These are phyloP conservation scores for Sebastes fasciatus DNA, from an alignment of 2,113 vertebrate genomes.

Conservation along the genomic window DNA sequence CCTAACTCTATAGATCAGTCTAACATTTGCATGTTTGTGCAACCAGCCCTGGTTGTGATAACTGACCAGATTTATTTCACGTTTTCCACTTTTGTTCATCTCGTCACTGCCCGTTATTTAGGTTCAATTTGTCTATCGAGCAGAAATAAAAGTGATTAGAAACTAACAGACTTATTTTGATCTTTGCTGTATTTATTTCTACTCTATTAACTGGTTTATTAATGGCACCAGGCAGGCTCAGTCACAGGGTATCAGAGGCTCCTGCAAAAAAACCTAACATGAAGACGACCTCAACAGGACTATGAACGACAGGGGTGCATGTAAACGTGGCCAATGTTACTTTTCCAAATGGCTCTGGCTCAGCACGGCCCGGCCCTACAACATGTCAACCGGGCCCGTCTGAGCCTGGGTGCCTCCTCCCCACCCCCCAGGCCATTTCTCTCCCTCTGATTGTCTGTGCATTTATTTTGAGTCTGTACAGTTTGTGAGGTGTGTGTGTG, in stretches of 20 bases:
- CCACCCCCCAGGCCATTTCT: slow-evolving; percentile 28
- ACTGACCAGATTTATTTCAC: not conserved
- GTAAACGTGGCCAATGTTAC: slow-evolving; percentile 51
- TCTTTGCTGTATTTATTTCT: not conserved
- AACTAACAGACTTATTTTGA: not conserved
- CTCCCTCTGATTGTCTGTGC: slow-evolving; percentile 87
- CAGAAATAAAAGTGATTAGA: not conserved
- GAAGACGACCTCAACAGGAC: not conserved
- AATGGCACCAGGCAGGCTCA: slow-evolving; percentile 20
- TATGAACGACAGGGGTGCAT: slow-evolving; percentile 36
- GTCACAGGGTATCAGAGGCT: slow-evolving; percentile 2
- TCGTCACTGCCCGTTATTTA: not conserved
- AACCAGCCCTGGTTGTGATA: slow-evolving; percentile 18
- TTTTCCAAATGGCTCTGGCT: slow-evolving; percentile 31
- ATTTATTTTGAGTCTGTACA: slow-evolving; percentile 79
- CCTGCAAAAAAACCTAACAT: slow-evolving; percentile 1
- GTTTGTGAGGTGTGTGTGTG: slow-evolving; percentile 65
- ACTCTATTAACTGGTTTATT: not conserved
- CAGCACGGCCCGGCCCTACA: slow-evolving; percentile 1
- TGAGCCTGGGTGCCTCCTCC: slow-evolving; percentile 25
- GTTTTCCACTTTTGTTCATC: not conserved
- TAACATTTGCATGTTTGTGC: slow-evolving; percentile 1
- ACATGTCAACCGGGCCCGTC: not conserved
- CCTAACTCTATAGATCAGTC: not conserved
- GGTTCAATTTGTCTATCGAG: not conserved